Evolutionary conservation across 1,140 invertebrate species (phyloP), one percentile per base, ranked within the genome.

Genomic region (Himalopsyche phryganea): DNA sequence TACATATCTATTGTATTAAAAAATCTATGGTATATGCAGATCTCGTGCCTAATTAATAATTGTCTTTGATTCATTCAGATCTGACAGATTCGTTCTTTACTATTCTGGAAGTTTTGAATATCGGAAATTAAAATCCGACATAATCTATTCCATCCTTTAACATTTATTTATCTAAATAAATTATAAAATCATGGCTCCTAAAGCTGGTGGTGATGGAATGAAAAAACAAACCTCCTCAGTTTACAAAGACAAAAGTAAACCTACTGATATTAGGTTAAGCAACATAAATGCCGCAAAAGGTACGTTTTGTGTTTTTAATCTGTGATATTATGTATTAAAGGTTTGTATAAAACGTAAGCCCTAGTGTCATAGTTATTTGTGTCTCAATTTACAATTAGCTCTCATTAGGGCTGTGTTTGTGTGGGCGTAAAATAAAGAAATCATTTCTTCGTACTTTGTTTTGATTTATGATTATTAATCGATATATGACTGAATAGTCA

Each of bases 281-380:
- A 99, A 99, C 73, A 98, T 99, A 60, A 87, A 88, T 74, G 97
- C 97, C 61, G 96, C 94, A 18, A 99, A 99, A 90, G 92, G 94
- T 96, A 90, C 92, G 94, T 96, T 83, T 77, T 53, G 57, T 51
- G 40, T 13, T 41, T 42, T 42, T 9, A 15, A 42, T 42, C 28
- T 23, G 14, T 49, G 6, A 14, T 28, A 50, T 28, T 28, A 28
- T 28, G 23, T 28, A 28, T 28, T 28, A 28, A 28, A 28, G 23
- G 9, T 28, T 28, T 9, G 23, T 3, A 28, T 5, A 28, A 9
- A 9, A 28, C 3, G 23, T 3, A 9, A 28, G 9, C 9, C 9
- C 23, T 3, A 28, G 9, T 28, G 9, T 28, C 9, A 28, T 28
- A 28, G 3, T 3, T 28, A 28, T 28, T 28, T 28, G 9, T 28